Conservation (phyloP, 2,797 vertebrate genomes). For the Melopsittacus undulatus region DNA sequence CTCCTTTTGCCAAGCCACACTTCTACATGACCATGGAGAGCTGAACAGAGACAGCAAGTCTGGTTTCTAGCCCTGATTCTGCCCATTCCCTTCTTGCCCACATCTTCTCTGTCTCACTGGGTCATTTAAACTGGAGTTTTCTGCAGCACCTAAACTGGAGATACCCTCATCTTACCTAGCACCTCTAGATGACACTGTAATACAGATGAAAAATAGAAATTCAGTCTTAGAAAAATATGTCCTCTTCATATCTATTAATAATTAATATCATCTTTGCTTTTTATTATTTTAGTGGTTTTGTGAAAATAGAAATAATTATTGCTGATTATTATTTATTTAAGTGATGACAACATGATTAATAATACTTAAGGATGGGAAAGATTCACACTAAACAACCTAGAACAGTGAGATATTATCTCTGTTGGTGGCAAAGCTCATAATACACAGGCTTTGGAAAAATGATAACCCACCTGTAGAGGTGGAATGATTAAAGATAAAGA, state of each 20-base stretch:
- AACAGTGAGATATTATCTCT: slow-evolving; percentile 57
- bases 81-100: not conserved
- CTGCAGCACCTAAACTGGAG: not conserved
- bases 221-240: not conserved
- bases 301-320: slow-evolving; percentile 65
- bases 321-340: slow-evolving; percentile 66
- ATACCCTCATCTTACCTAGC: not conserved
- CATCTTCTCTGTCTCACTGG: not conserved
- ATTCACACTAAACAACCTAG: slow-evolving; percentile 36
- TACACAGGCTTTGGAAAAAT: slow-evolving; percentile 18
- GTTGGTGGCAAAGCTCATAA: slow-evolving; percentile 60
- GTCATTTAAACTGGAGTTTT: not conserved
- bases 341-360: slow-evolving; percentile 66
- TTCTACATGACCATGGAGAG: not conserved
- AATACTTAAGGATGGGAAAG: slow-evolving; percentile 49
- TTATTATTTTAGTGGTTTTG: slow-evolving; percentile 58
- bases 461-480: slow-evolving; percentile 58
- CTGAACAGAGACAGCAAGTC: not conserved
- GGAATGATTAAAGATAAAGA: slow-evolving; percentile 41
- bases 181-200: slow-evolving; percentile 66
- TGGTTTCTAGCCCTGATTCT: not conserved
- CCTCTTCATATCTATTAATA: slow-evolving; percentile 45
- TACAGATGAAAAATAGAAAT: slow-evolving; percentile 41
- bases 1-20: not conserved
- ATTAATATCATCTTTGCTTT: slow-evolving; percentile 50